Evolutionary conservation across 2,888 invertebrate genomes (phyloP).

Genomic region (Corythucha ciliata): DNA sequence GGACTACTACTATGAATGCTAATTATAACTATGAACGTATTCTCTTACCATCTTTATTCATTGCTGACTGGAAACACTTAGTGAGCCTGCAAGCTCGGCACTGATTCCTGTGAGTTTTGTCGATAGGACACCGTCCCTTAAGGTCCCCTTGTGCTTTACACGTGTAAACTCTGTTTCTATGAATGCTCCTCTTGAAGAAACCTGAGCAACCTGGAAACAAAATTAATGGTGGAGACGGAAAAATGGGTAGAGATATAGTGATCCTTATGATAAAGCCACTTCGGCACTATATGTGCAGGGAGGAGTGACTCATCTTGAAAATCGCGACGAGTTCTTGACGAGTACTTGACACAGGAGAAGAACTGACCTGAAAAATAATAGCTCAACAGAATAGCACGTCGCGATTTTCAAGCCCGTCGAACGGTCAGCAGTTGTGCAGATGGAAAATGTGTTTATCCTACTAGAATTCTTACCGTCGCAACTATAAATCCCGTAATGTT

Average conservation of each 20-base stretch:
- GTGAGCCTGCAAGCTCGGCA: conserved; percentile 89
- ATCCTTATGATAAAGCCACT: too few species aligned
- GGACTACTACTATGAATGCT: too few species aligned
- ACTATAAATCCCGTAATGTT: conserved; percentile 98
- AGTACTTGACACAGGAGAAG: too few species aligned
- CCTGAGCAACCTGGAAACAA: conserved; percentile 71
- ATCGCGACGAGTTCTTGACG: too few species aligned
- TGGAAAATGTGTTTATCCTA: too few species aligned
- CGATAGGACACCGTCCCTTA: conserved; percentile 89
- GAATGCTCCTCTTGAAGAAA: conserved; percentile 93
- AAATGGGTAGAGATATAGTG: too few species aligned
- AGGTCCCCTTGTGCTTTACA: conserved; percentile 91
- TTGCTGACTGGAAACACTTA: conserved; percentile 91
- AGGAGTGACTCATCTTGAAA: too few species aligned
- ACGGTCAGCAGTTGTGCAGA: too few species aligned
- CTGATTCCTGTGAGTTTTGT: conserved; percentile 94
- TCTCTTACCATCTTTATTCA: conserved; percentile 94
- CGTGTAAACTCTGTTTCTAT: conserved; percentile 89
- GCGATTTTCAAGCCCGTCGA: too few species aligned
- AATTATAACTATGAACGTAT: not conserved
- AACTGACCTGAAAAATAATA: too few species aligned
- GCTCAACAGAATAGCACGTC: too few species aligned
- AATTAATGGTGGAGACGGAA: not conserved
- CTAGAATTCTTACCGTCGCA: conserved; percentile 96
- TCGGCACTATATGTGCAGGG: too few species aligned